Base-by-base conservation (phyloP, 2,888 invertebrate species). In the Lapara coniferarum region DNA sequence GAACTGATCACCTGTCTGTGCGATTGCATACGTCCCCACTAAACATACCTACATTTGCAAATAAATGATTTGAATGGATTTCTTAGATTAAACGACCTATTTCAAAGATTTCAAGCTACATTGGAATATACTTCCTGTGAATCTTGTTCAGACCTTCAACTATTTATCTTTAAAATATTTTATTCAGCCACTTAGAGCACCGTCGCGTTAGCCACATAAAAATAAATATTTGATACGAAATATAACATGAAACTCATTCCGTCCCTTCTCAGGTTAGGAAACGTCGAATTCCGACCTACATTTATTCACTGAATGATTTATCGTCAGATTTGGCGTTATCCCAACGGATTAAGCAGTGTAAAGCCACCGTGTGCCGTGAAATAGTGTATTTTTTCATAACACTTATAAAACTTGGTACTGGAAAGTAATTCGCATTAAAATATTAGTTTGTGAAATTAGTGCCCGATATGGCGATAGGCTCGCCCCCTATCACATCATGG, bases 271-370 rank as follows among this genome's bases (percentile, higher is more conserved):
- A 46, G 46, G 49, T 56, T 66, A 66, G 53, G 25, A 66, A 58
- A 69, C 56, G 56, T 66, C 57, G 66, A 52, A 58, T 51, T 66
- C 46, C 69, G 69, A 69, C 69, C 66, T 69, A 69, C 66, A 66
- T 69, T 69, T 57, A 51, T 66, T 66, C 66, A 49, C 52, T 66
- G 19, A 19, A 57, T 66, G 66, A 69, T 69, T 69, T 69, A 69
- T 66, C 52, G 58, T 51, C 69, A 69, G 66, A 66, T 66, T 69
- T 66, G 69, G 66, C 69, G 30, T 25, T 51, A 66, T 57, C 66
- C 57, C 69, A 66, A 56, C 52, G 58, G 69, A 69, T 69, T 69
- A 66, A 66, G 19, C 46, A 30, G 49, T 51, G 14, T 52, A 57
- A 66, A 58, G 49, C 37, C 52, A 16, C 30, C 19, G 25, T 49